Evolutionary conservation across 2,797 vertebrate species (phyloP).

Genomic region (Protosalanx chinensis): DNA sequence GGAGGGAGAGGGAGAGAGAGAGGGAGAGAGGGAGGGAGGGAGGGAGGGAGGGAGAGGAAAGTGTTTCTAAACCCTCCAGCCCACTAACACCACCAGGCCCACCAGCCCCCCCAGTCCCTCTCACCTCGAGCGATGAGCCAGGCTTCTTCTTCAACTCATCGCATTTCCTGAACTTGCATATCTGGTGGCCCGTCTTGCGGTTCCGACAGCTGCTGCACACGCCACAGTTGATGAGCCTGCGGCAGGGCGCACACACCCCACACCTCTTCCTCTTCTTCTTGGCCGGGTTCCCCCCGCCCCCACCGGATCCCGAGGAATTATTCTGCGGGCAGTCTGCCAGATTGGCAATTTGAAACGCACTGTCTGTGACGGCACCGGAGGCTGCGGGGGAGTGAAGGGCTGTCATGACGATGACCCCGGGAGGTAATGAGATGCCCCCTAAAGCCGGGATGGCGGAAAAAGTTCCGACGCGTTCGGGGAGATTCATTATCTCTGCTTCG

Average conservation of each 20-base stretch:
- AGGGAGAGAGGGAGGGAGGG: neutral
- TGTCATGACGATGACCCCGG: slow-evolving; percentile 99
- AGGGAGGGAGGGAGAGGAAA: neutral
- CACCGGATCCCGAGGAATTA: slow-evolving; percentile 86
- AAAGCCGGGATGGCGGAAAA: slow-evolving; percentile 95
- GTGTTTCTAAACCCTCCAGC: too few relatives aligned
- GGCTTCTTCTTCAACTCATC: slow-evolving; percentile 99
- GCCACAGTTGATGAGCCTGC: slow-evolving; percentile 98
- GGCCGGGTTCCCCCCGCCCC: slow-evolving; percentile 92
- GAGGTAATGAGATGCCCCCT: slow-evolving; percentile 97
- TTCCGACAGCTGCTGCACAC: slow-evolving; percentile 99
- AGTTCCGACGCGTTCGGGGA: slow-evolving; percentile 95
- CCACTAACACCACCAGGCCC: too few relatives aligned
- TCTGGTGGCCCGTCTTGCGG: slow-evolving; percentile 99
- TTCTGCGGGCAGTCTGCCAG: slow-evolving; percentile 99
- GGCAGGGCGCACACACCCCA: slow-evolving; percentile 97
- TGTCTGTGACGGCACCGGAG: slow-evolving; percentile 95
- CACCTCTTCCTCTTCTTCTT: slow-evolving; percentile 99
- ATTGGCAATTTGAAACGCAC: slow-evolving; percentile 99
- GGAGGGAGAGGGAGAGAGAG: too few relatives aligned
- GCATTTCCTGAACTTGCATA: slow-evolving; percentile 99
- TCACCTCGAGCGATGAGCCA: slow-evolving; percentile 96
- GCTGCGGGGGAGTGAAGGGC: slow-evolving; percentile 97
- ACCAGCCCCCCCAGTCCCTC: slow-evolving; percentile 45
- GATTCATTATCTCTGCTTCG: slow-evolving; percentile 98